These are phyloP conservation scores for Pristionchus maxplancki DNA, from an alignment of 2,888 invertebrate genomes.

Conservation along the genomic window DNA sequence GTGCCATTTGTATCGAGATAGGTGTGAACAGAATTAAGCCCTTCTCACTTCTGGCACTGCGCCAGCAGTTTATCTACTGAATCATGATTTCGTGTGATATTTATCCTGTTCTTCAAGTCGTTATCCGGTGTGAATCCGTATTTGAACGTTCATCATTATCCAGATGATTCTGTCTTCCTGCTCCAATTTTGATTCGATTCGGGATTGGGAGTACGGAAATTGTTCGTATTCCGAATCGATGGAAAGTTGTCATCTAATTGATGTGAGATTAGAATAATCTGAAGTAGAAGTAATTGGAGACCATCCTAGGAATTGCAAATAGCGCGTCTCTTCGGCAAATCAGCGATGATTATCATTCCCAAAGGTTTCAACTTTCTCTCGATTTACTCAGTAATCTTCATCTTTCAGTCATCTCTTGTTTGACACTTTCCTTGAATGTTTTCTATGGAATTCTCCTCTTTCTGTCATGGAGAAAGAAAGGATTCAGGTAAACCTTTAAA, in stretches of 20 bases:
- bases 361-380: background rate
- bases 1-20: background rate
- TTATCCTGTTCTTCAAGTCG: background rate
- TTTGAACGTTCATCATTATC: no score
- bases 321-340: background rate
- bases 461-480: slow-evolving; percentile 10
- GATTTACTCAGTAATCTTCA: background rate
- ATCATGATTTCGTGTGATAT: no score
- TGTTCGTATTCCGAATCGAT: background rate
- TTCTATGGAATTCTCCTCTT: slow-evolving; percentile 24
- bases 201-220: background rate
- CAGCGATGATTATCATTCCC: background rate
- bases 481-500: background rate
- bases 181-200: background rate
- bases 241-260: background rate
- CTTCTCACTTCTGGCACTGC: background rate
- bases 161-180: background rate
- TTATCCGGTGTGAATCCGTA: background rate
- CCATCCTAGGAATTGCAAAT: background rate
- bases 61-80: background rate
- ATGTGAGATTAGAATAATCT: background rate
- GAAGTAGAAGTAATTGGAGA: background rate
- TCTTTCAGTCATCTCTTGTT: slow-evolving; percentile 29
- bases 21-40: background rate
- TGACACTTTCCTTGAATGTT: background rate